phyloP scores from a whole-genome alignment of 2,888 invertebrate species.

The Gasteruption jaculator region DNA sequence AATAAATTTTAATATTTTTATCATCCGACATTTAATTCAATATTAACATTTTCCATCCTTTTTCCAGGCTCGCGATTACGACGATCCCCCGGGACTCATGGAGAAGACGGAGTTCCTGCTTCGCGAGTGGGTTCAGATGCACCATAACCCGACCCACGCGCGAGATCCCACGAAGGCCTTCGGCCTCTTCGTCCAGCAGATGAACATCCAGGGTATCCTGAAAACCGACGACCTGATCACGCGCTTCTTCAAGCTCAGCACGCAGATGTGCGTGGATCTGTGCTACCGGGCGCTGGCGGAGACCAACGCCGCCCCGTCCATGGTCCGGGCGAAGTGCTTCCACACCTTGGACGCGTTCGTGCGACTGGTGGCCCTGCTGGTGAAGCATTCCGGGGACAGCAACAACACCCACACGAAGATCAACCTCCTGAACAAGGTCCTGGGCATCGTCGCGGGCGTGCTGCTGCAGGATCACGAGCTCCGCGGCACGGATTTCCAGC shows the following conservation, averaged over 20 bases:
- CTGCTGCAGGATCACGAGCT: constrained; percentile 94
- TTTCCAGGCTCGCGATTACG: constrained; percentile 74
- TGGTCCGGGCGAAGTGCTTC: constrained; percentile 87
- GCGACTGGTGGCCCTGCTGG: constrained; percentile 87
- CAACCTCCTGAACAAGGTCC: constrained; percentile 90
- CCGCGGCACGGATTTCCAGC: constrained; percentile 86
- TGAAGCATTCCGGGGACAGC: constrained; percentile 88
- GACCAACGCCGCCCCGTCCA: constrained; percentile 61
- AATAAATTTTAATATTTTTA: background rate
- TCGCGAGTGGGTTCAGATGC: constrained; percentile 93
- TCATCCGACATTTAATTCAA: too few relatives aligned
- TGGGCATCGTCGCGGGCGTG: constrained; percentile 94
- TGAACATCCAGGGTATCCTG: constrained; percentile 93
- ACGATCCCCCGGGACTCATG: constrained; percentile 89
- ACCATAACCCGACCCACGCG: constrained; percentile 74
- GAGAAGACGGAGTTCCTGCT: constrained; percentile 93
- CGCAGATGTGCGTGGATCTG: constrained; percentile 93
- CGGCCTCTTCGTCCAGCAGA: constrained; percentile 89
- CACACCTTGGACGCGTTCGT: constrained; percentile 94
- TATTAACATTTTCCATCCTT: constrained; percentile 21
- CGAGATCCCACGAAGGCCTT: constrained; percentile 89
- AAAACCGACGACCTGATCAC: constrained; percentile 98
- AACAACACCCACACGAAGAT: constrained; percentile 93
- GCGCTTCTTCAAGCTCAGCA: constrained; percentile 92
- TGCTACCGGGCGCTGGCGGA: constrained; percentile 83